phyloP scores from a whole-genome alignment of 2,113 vertebrate genomes.

The Colius striatus region DNA sequence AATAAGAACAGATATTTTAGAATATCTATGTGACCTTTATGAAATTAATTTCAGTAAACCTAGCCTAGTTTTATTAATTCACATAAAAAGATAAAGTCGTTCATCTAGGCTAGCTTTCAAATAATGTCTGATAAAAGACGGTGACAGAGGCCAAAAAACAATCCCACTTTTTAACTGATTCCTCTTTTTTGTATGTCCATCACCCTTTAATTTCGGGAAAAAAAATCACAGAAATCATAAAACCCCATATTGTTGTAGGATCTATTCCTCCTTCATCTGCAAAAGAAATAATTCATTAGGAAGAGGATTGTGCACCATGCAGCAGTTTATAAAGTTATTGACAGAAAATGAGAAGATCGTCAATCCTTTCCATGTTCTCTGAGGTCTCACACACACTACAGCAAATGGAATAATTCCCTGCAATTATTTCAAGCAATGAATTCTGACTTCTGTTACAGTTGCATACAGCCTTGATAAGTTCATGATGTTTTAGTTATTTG shows the following conservation, averaged over 20 bases:
- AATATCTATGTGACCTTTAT: conserved; percentile 19
- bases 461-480: accelerated
- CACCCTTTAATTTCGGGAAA: neutral
- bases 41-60: neutral
- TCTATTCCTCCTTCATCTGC: neutral
- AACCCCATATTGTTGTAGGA: neutral
- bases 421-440: neutral
- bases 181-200: neutral
- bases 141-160: neutral
- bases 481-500: neutral
- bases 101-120: neutral
- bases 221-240: neutral
- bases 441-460: neutral
- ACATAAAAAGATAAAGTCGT: conserved; percentile 3
- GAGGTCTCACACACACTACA: neutral
- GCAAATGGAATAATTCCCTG: neutral
- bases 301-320: neutral
- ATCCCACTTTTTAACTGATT: neutral
- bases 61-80: conserved; percentile 16
- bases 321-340: neutral
- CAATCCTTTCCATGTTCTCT: neutral
- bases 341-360: neutral
- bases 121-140: neutral
- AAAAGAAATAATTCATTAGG: neutral
- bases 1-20: neutral